Evolutionary conservation across 2,888 invertebrate genomes (phyloP).

Genomic region (Parnassius apollo): DNA sequence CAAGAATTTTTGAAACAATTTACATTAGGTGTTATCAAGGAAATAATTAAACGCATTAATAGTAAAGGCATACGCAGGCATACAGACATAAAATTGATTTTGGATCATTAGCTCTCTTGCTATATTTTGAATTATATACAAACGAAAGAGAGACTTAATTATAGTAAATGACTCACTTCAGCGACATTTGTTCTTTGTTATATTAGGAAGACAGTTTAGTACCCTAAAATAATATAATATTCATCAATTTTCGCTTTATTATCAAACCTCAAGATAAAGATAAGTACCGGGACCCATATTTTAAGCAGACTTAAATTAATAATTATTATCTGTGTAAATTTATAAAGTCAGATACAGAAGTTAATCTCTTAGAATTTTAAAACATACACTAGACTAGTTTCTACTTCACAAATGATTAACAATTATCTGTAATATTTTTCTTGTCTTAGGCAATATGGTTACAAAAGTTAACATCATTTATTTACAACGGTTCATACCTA

Average conservation of each 20-base stretch:
- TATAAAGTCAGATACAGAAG: no score
- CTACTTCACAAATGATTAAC: neutral
- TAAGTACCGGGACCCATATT: no score
- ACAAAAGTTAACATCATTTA: slow-evolving; percentile 36
- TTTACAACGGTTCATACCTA: slow-evolving; percentile 47
- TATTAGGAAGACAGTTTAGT: slow-evolving; percentile 8
- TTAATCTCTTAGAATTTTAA: neutral
- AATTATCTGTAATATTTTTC: slow-evolving; percentile 3
- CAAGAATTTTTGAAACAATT: slow-evolving; percentile 49
- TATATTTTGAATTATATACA: slow-evolving; percentile 10
- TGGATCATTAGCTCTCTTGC: slow-evolving; percentile 1
- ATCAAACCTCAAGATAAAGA: neutral
- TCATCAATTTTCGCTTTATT: neutral
- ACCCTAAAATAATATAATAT: neutral
- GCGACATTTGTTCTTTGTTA: neutral
- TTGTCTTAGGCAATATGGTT: slow-evolving; percentile 12
- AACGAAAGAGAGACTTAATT: slow-evolving; percentile 3
- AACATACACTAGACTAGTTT: neutral
- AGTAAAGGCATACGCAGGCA: slow-evolving; percentile 22
- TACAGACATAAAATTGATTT: slow-evolving; percentile 7
- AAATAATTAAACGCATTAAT: slow-evolving; percentile 40
- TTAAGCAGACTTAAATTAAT: no score
- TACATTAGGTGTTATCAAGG: slow-evolving; percentile 49
- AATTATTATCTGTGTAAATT: no score
- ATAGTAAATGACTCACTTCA: neutral